Evolutionary conservation across 2,113 vertebrate genomes (phyloP), one percentile per base, ranked within the genome.

Genomic region (Mus pahari): DNA sequence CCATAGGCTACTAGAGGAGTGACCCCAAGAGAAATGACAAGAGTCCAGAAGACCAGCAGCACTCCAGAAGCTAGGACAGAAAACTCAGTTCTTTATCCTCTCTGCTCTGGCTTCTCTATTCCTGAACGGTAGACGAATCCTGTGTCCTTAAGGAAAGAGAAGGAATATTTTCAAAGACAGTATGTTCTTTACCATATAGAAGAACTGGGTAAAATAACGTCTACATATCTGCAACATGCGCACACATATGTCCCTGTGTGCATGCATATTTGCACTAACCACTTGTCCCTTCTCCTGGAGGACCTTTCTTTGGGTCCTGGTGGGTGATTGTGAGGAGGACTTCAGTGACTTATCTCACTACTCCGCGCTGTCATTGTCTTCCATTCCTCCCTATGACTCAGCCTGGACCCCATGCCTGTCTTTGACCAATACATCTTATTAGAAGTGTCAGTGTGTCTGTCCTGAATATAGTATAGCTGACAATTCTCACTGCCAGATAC

Each of bases 391-490:
- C 2, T 17, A 12, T 48, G 33, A 79, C 13, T 48, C 39, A 33
- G 70, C 31, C 28, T 86, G 42, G n/a, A 16, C 4, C 39, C 1
- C 58, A 55, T 53, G 50, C 28, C 70, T 26, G 42, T 12, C 33
- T 87, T 55, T 78, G 70, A 74, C 20, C 73, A 74, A 45, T 16
- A 75, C 3, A 22, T 11, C 39, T 74, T 66, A 39, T 19, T n/a
- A 1, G 4, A 64, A 31, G 1, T 42, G 45, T 16, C 3, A 3
- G 20, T 13, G 4, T n/a, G 11, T 60, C 4, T 0, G 2, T 58
- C 39, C n/a, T 53, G 42, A 90, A 50, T 12, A 0, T 66, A 12
- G 12, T 86, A 42, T 70, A 50, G 19, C 45, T 70, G 16, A 7
- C 5, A 50, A 48, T 71, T 22, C 9, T 81, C n/a, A 58, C n/a